Evolutionary conservation across 1,140 invertebrate species (phyloP).

Genomic region (Heliothis virescens): DNA sequence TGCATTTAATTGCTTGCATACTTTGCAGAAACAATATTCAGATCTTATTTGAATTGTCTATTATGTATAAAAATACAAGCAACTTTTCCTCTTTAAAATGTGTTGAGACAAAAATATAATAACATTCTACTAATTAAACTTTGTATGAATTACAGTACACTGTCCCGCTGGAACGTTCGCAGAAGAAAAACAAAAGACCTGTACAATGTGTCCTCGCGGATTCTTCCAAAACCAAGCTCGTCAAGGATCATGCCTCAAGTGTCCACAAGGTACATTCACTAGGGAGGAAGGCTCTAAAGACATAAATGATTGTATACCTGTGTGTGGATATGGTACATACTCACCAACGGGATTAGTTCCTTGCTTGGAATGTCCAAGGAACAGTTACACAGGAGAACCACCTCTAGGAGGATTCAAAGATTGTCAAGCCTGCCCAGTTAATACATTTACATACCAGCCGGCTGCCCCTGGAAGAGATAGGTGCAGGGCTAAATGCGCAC

Average conservation of each 20-base stretch:
- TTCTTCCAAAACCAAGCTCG: conserved; percentile 97
- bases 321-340: conserved; percentile 98
- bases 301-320: conserved; percentile 94
- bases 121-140: neutral
- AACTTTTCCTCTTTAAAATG: no score
- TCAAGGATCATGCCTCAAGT: conserved; percentile 94
- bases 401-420: conserved; percentile 97
- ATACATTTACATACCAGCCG: conserved; percentile 96
- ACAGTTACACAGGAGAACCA: conserved; percentile 95
- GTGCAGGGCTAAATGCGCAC: conserved; percentile 96
- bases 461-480: conserved; percentile 93
- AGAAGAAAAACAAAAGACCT: conserved; percentile 94
- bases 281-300: conserved; percentile 95
- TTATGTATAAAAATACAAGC: neutral
- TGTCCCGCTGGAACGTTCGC: conserved; percentile 98
- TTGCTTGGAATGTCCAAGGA: conserved; percentile 97
- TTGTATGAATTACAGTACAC: conserved; percentile 89
- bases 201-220: conserved; percentile 95
- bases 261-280: conserved; percentile 97
- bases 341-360: conserved; percentile 97
- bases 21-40: no score
- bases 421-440: conserved; percentile 96
- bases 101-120: neutral
- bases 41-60: no score
- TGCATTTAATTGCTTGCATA: neutral